These are phyloP conservation scores for Xestia c-nigrum DNA, from an alignment of 2,888 invertebrate species.

Conservation along the genomic window DNA sequence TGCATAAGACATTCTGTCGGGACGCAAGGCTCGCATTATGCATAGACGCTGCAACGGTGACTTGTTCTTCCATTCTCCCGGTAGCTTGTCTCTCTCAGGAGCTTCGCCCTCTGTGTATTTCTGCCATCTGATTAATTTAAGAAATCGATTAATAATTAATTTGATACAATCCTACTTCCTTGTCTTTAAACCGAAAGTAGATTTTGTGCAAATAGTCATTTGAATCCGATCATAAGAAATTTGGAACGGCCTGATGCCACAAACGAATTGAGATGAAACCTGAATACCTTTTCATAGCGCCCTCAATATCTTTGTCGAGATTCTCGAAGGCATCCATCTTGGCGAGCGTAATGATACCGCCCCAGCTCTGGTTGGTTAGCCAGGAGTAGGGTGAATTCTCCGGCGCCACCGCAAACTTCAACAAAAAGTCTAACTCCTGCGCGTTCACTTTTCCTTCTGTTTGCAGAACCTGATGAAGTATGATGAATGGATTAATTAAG, in stretches of 20 bases:
- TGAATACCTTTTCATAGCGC: constrained; percentile 93
- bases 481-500: neutral
- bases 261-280: neutral
- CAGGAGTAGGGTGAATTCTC: constrained; percentile 95
- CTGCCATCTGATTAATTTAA: constrained; percentile 93
- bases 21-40: constrained; percentile 97
- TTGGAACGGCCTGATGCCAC: neutral
- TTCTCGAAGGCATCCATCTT: constrained; percentile 95
- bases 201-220: neutral
- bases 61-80: constrained; percentile 99
- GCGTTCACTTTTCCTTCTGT: constrained; percentile 92
- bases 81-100: constrained; percentile 98
- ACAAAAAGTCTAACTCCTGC: constrained; percentile 95
- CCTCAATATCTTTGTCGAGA: constrained; percentile 97
- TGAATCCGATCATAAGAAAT: neutral
- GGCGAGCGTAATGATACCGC: constrained; percentile 95
- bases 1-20: constrained; percentile 98
- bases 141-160: constrained; percentile 4
- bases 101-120: constrained; percentile 97
- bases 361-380: constrained; percentile 94
- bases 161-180: neutral
- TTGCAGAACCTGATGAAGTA: constrained; percentile 81
- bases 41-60: constrained; percentile 95
- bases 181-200: neutral
- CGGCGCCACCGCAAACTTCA: constrained; percentile 95